phyloP scores from a whole-genome alignment of 2,113 vertebrate genomes.

The Tetrax tetrax region DNA sequence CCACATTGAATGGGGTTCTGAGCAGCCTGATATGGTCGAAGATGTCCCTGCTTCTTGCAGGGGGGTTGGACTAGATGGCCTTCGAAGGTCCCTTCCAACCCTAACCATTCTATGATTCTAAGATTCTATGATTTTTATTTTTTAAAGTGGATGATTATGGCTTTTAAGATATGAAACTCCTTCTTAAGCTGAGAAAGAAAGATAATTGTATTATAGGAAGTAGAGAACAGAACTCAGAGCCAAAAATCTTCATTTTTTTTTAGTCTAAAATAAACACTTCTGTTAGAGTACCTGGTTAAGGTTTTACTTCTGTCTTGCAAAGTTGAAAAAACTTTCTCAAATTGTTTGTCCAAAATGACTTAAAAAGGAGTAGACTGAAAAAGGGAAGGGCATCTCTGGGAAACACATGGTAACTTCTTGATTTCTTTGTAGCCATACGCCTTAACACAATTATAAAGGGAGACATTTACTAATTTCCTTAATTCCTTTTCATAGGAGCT shows the following conservation, averaged over 20 bases:
- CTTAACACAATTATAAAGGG: neutral
- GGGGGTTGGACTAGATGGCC: no score
- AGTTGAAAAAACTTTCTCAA: neutral
- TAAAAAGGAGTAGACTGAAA: neutral
- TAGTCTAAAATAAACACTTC: neutral
- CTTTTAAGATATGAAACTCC: neutral
- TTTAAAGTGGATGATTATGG: neutral
- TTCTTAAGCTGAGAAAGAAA: neutral
- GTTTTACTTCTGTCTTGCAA: neutral
- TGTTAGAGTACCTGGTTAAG: neutral
- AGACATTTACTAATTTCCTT: neutral
- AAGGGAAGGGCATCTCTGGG: neutral
- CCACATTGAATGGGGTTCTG: no score
- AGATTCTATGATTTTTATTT: neutral
- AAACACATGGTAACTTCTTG: neutral
- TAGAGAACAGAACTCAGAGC: neutral
- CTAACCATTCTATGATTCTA: no score
- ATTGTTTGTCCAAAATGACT: neutral
- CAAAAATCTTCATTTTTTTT: neutral
- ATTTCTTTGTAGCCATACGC: neutral
- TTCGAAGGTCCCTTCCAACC: no score
- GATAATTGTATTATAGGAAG: neutral
- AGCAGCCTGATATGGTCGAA: no score
- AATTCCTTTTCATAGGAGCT: fast-evolving
- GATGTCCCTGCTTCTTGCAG: no score